Base-by-base conservation (phyloP, 2,888 invertebrate species). In the Lasioglossum vierecki region DNA sequence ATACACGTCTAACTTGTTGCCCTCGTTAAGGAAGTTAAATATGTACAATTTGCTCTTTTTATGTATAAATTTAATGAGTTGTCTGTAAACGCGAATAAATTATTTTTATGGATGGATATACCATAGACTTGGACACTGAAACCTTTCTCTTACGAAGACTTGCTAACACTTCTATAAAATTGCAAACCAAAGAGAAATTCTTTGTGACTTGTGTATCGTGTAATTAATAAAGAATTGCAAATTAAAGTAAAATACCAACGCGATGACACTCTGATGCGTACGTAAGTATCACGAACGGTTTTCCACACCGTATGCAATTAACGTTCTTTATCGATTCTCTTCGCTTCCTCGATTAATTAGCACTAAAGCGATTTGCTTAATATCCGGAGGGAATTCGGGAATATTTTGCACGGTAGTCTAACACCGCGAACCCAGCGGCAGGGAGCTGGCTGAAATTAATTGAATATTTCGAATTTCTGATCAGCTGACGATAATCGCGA, bases 391-490 rank as follows among this genome's bases (percentile, higher is more conserved):
- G 41, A 70, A 70, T 70, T 70, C 39, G 39, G 41, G 70, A 70
- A 77, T 46, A 74, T 66, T 26, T 68, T 41, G 49, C 26, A 9
- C 46, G 70, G 5, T 18, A 39, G 44, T 70, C 44, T 70, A 49
- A 78, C 68, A 63, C 46, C 22, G n/a, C 15, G 18, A 35, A 35
- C 30, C 68, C 26, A 13, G 41, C n/a, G 70, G 41, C 13, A 39
- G 39, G 39, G 39, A 22, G 39, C 39, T 11, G 68, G 68, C 3
- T 63, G 53, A 71, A 79, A 85, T 88, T 89, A 89, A 90, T 89
- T 77, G 83, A 88, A 90, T 89, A 90, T 88, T 89, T 85, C 76
- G 85, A 82, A 85, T 87, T 87, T 80, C 79, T 82, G 71, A 88
- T 84, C 86, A 79, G 78, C 49, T 66, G n/a, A 44, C 53, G 79